These are phyloP conservation scores for Trachelus stipa DNA, from an alignment of 2,888 invertebrate species.

Conservation along the genomic window DNA sequence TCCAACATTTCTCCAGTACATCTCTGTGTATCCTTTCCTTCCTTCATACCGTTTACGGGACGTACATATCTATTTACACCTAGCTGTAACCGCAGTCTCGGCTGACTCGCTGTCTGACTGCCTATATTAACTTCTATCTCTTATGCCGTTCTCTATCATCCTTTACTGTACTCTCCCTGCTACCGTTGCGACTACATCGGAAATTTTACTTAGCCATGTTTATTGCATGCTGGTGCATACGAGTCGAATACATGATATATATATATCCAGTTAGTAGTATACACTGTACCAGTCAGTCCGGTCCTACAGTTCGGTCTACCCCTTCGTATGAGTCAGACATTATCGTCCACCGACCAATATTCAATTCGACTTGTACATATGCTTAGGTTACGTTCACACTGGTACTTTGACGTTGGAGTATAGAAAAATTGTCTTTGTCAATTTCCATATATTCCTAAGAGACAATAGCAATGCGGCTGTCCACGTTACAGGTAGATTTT, in stretches of 20 bases:
- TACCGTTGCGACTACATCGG: neutral
- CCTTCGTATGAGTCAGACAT: slow-evolving; percentile 5
- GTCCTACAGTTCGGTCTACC: slow-evolving; percentile 6
- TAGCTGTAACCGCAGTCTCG: neutral
- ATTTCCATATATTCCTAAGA: no score
- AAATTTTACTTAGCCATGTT: neutral
- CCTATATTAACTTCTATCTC: neutral
- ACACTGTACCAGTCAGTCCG: slow-evolving; percentile 7
- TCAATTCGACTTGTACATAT: neutral
- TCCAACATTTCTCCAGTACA: neutral
- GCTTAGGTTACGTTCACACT: neutral
- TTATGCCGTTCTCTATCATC: neutral
- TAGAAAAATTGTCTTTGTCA: neutral
- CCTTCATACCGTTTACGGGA: neutral
- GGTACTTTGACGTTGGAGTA: neutral
- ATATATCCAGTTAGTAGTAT: neutral
- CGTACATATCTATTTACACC: neutral
- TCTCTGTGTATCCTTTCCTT: neutral
- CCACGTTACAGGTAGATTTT: neutral
- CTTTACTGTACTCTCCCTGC: neutral
- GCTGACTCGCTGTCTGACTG: neutral
- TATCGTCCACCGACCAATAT: slow-evolving; percentile 8
- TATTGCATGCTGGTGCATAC: neutral
- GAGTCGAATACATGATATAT: neutral
- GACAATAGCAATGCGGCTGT: neutral